phyloP scores from a whole-genome alignment of 2,113 vertebrate genomes.

The Cavia porcellus region DNA sequence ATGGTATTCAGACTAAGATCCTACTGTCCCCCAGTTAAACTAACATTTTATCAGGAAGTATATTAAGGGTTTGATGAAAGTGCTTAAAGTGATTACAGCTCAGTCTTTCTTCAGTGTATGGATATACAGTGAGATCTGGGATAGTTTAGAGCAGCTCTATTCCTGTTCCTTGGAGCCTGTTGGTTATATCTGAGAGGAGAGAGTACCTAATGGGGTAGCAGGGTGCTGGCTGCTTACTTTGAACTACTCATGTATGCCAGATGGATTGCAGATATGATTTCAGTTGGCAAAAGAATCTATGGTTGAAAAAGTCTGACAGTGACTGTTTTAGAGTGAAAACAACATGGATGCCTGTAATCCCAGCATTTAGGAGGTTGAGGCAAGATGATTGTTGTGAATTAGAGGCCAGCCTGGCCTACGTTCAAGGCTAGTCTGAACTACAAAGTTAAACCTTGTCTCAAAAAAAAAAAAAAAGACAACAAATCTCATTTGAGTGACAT shows the following conservation, averaged over 20 bases:
- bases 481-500: slow-evolving; percentile 4
- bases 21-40: slow-evolving; percentile 33
- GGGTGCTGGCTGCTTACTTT: neutral
- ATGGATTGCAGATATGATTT: slow-evolving; percentile 49
- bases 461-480: neutral
- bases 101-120: neutral
- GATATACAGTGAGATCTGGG: neutral
- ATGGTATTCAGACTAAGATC: slow-evolving; percentile 29
- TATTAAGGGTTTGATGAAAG: slow-evolving; percentile 45
- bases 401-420: neutral
- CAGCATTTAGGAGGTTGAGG: neutral
- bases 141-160: neutral
- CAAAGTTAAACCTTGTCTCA: neutral
- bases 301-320: slow-evolving; percentile 45
- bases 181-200: neutral
- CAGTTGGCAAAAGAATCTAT: slow-evolving; percentile 17
- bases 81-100: neutral
- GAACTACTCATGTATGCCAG: neutral
- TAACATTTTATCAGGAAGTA: slow-evolving; percentile 34
- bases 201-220: neutral
- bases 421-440: neutral
- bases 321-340: slow-evolving; percentile 58
- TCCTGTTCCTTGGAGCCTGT: neutral
- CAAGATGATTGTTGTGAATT: neutral
- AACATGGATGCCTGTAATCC: neutral